Evolutionary conservation across 2,113 vertebrate genomes (phyloP), one percentile per base, ranked within the genome.

Genomic region (Microcebus tavaratra): DNA sequence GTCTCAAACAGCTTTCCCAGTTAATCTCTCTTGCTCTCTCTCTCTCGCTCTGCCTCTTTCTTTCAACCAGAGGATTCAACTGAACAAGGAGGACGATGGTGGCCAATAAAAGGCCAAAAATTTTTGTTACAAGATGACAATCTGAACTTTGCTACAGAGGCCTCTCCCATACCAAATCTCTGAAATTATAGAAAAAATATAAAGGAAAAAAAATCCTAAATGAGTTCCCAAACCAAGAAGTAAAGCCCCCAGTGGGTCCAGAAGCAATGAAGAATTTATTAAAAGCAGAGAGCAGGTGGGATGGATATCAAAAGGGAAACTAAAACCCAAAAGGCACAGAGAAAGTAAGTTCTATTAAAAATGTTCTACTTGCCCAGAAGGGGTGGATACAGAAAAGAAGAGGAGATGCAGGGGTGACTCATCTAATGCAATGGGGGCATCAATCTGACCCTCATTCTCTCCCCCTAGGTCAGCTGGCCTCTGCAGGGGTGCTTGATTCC

Each of bases 1-100:
- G 94, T 91, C 95, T 96, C 96, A 88, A 88, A 95, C 73, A 70
- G 67, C 92, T 97, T 93, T 95, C 94, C 97, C 94, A 95, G 86
- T 95, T 97, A 96, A 84, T 97, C 2, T 4, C 65, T 65, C 81
- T 93, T 17, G 5, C 68, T 76, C 95, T 98, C 45, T 48, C 45
- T 48, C 97, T 88, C 72, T 92, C 3, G 10, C n/a, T 83, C 59
- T 50, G 15, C 88, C 95, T 97, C 97, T 90, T 73, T 96, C 80
- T 92, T 81, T 94, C 88, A 89, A 39, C 97, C 4, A 3, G 61
- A 93, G 75, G 88, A 96, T 94, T 97, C 93, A 90, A 29, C 75
- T 75, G 55, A 84, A 92, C 14, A 29, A 88, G 93, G 78, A 96
- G 9, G 34, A 78, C n/a, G 84, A 67, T 48, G 79, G 48, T 80